Evolutionary conservation across 1,140 invertebrate genomes (phyloP), one percentile per base, ranked within the genome.

Genomic region (Trachymyrmex cornetzi): DNA sequence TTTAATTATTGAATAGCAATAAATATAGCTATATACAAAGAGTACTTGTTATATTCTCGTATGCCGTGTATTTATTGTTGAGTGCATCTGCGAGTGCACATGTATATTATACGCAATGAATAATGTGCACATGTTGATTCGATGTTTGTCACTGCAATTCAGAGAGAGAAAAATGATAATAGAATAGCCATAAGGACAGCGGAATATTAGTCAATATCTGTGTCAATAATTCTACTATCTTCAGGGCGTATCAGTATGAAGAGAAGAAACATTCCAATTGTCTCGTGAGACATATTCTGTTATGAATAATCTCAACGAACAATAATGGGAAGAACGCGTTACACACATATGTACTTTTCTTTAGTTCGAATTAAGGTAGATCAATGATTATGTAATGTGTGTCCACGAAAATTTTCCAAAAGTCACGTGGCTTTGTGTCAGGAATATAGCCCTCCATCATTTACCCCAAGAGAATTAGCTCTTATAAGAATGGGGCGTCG

Each of bases 31-130:
- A 85, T 79, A 71, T 72, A 81, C 11, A 74, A 48, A 82, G 27
- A 84, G 57, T 61, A 84, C 67, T 61, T 84, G 27, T 84, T 84
- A 74, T 74, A 82, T 84, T 84, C 80, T 84, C 80, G n/a, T 84
- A 84, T 75, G 55, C 24, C 38, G 19, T 61, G 44, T 61, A 84
- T 80, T 66, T 80, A 80, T 84, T 84, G 69, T 84, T 84, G 55
- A 50, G 55, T 75, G 69, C 55, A 84, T 74, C 38, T 7, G 53
- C 38, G 30, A 84, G 19, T 84, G 55, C 55, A 84, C 69, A 84
- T 84, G 80, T 84, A 63, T 75, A 75, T 75, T 84, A 9, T 74
- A 74, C 3, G 38, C 24, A 74, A 74, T 48, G n/a, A 3, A 84
- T 74, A 27, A 75, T n/a, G 24, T 84, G 55, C 55, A 84, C 80